These are phyloP conservation scores for Aix galericulata DNA, from an alignment of 2,113 vertebrate genomes.

Conservation along the genomic window DNA sequence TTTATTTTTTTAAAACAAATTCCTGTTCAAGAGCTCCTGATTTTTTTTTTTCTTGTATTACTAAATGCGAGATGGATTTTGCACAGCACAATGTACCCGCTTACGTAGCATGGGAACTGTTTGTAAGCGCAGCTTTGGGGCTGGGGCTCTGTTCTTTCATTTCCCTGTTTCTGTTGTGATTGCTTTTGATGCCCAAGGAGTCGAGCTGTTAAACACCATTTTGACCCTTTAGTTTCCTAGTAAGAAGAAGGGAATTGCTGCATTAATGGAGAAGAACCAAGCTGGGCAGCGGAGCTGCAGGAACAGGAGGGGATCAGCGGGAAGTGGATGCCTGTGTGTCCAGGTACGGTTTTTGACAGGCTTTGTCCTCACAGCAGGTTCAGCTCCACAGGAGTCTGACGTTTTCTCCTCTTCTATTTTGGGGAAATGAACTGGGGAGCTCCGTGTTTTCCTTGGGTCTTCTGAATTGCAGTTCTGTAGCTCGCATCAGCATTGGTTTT, in stretches of 20 bases:
- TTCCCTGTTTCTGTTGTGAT: neutral
- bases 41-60: neutral
- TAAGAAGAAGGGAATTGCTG: neutral
- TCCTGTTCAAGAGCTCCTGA: neutral
- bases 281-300: neutral
- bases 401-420: neutral
- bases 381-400: neutral
- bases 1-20: neutral
- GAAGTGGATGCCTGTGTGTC: neutral
- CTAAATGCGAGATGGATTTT: neutral
- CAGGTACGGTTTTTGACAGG: neutral
- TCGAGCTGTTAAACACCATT: neutral
- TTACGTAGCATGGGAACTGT: neutral
- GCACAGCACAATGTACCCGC: too few relatives aligned
- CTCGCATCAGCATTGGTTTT: neutral
- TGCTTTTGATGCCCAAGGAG: neutral
- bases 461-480: neutral
- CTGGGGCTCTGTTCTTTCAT: neutral
- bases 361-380: rapidly evolving
- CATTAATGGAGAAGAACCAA: neutral
- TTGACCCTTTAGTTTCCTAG: neutral
- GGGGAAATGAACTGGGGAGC: neutral
- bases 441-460: neutral
- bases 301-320: neutral
- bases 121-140: neutral